Base-by-base conservation (phyloP, 2,888 invertebrate genomes). In the Sarcophaga caerulescens region DNA sequence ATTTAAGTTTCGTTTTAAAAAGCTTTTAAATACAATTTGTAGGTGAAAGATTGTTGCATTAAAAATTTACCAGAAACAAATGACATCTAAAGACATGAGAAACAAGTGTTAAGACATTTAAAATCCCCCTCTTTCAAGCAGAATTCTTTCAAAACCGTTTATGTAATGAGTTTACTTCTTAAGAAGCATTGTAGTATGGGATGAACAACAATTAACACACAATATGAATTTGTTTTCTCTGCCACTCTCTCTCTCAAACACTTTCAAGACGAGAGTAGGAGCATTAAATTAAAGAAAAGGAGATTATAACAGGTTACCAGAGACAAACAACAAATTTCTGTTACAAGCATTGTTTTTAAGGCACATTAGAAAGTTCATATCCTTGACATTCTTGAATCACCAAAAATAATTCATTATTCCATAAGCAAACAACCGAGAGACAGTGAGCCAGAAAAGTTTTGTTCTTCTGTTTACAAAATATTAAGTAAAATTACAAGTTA, bases 331-430 rank as follows among this genome's bases (percentile, higher is more conserved):
- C 35, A 59, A 35, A 14, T 62, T 35, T 35, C 35, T 35, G 8
- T 35, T 45, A 78, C 11, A 79, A 79, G 69, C 63, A 79, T 84
- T 74, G 44, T 79, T 17, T 68, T 59, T 65, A 59, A 81, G 70
- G 70, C 59, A 81, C 59, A 81, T 57, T 35, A 35, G 45, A 79
- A 69, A 74, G 74, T 79, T 84, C 63, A 69, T 78, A 86, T 86
- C 86, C 86, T 86, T 86, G 86, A 81, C 86, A 86, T 86, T 86
- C 77, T 75, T 10, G 8, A 60, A 65, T 76, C 25, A 70, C 23
- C 10, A 35, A 35, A 35, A 35, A 35, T 35, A 35, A 35, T 35
- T 35, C 35, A 35, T 8, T 35, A 35, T 6, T 35, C 3, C 4
- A 35, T 35, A 1, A 35, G 10, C 10, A 35, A 35, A 10, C 35